phyloP scores from a whole-genome alignment of 2,888 invertebrate species.

The Dryomyza anilis region DNA sequence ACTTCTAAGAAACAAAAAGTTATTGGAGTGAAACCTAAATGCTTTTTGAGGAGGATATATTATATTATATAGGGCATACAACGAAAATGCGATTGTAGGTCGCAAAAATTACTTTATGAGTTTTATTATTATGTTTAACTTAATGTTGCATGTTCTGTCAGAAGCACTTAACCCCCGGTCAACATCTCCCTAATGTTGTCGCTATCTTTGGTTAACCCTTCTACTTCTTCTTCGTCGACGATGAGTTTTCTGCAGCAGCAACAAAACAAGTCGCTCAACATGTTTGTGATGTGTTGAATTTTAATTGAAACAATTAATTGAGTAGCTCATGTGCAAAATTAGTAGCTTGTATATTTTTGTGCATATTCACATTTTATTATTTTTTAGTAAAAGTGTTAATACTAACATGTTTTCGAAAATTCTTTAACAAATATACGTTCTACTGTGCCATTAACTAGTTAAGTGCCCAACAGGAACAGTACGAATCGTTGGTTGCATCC shows the following conservation, averaged over 20 bases:
- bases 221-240: not conserved
- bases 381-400: slow-evolving; percentile 41
- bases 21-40: no score
- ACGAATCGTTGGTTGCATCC: no score
- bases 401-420: slow-evolving; percentile 37
- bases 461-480: no score
- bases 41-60: no score
- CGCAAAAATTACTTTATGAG: no score
- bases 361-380: not conserved
- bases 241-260: no score
- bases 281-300: slow-evolving; percentile 20
- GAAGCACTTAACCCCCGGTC: slow-evolving; percentile 6
- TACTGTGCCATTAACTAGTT: no score
- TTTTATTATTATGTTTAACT: no score
- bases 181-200: not conserved
- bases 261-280: no score
- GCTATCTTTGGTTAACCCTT: not conserved
- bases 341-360: slow-evolving; percentile 21
- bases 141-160: slow-evolving; percentile 6
- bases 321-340: slow-evolving; percentile 37
- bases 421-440: not conserved
- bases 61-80: no score
- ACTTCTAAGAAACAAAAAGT: no score
- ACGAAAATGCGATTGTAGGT: no score
- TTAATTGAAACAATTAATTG: slow-evolving; percentile 43